Base-by-base conservation (phyloP, 2,888 invertebrate genomes). In the Pterobdella sp. region DNA sequence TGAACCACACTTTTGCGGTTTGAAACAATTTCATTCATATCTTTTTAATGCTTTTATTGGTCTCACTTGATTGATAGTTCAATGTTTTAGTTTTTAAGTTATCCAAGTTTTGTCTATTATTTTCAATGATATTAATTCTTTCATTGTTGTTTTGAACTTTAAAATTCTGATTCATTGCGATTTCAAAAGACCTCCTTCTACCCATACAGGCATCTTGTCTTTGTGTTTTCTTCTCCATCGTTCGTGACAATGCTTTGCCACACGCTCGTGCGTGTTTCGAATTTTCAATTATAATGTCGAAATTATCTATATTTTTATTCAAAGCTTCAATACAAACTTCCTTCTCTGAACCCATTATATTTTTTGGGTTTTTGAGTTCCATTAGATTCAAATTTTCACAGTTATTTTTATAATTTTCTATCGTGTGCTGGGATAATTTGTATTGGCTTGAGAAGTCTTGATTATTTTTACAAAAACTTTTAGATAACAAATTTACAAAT, bases 141-240 rank as follows among this genome's bases (percentile, higher is more conserved):
- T 18, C 26, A 56, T 56, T 18, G 4, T 22, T 56, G 4, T 56
- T n/a, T 56, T 56, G 18, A 26, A 26, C n/a, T 4, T 56, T 56
- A 4, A 56, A 56, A 56, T 56, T 26, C 60, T 56, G 60, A 26
- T 56, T 56, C n/a, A 56, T 56, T 4, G 60, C 60, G 4, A 56
- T 56, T 56, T 56, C 60, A 56, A 56, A 56, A 56, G 60, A 56
- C 60, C n/a, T 56, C n/a, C 60, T 56, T 22, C 60, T 56, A 56
- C 26, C 26, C 60, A 56, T 26, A 3, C 60, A 4, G 42, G 18
- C 42, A 42, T 42, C 18, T 42, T 18, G 7, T 42, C 7, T 42
- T 42, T 42, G 10, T 42, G 7, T 42, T 42, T 18, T 42, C 42
- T 42, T 18, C 42, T 42, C 18, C 18, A 42, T 18, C 42, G 7